Conservation (phyloP, 1,140 invertebrate species). For the Eurosta solidaginis region DNA sequence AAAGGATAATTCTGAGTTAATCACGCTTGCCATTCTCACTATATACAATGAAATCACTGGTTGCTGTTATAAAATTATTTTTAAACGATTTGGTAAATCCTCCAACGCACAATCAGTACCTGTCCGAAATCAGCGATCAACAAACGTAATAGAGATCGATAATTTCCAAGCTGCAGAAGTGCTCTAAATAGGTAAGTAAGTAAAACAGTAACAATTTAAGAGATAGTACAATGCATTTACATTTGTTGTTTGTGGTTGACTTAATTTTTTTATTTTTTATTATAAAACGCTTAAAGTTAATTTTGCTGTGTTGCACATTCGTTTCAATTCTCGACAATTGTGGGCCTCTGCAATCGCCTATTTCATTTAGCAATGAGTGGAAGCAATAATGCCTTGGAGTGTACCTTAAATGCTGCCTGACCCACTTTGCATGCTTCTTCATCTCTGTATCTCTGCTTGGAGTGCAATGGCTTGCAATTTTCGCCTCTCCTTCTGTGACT, state of each 20-base stretch:
- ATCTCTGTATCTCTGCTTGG: not conserved
- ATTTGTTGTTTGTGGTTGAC: not conserved
- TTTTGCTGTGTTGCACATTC: not conserved
- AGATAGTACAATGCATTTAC: too few relatives aligned
- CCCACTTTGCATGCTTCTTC: not conserved
- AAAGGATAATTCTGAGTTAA: too few relatives aligned
- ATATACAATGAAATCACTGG: not conserved
- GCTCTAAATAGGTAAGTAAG: too few relatives aligned
- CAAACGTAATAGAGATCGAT: not conserved
- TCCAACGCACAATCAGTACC: not conserved
- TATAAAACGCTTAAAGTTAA: not conserved
- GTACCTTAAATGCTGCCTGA: slow-evolving; percentile 17
- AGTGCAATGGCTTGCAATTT: not conserved
- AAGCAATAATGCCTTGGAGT: not conserved
- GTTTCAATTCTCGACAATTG: not conserved
- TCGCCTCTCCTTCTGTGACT: not conserved
- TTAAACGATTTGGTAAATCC: not conserved
- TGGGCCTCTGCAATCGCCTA: not conserved
- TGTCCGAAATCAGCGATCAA: not conserved
- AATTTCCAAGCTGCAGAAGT: not conserved
- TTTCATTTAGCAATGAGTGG: not conserved
- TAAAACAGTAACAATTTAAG: too few relatives aligned
- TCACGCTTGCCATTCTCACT: too few relatives aligned
- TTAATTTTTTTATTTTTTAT: not conserved
- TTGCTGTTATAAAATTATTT: not conserved